Evolutionary conservation across 2,888 invertebrate genomes (phyloP), one percentile per base, ranked within the genome.

Genomic region (Drepana falcataria): DNA sequence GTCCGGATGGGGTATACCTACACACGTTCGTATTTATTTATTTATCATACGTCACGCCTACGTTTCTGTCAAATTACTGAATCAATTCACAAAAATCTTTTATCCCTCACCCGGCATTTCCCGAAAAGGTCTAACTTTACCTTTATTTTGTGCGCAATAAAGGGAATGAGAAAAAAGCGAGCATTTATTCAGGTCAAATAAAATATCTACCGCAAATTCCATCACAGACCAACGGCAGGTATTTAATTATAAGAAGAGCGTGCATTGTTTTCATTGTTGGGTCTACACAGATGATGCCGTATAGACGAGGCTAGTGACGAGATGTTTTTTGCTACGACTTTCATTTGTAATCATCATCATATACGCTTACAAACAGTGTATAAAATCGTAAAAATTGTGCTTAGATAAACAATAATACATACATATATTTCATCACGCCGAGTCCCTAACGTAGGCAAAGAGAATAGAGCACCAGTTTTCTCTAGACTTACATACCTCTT

Each of bases 231-330:
- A 53, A 47, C 54, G 53, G 49, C 44, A 54, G 56, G 47, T 56
- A 56, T 58, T 56, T 58, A 56, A 58, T 58, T 58, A 56, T 56
- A 56, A 54, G 55, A 54, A 44, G 58, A 53, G 55, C 51, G 33
- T 51, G 51, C 55, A 54, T 58, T 58, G 55, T 53, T 58, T 54
- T 58, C 54, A 56, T 51, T 54, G 51, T 54, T 33, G 9, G 48
- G 2, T 51, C 34, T 51, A 21, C 37, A 51, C 34, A 34, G 41
- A 33, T 6, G 5, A 33, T 40, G 21, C 40, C 3, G 9, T 2
- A 34, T 41, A 40, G 51, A 51, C 7, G 2, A 4, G 51, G 33
- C n/a, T 3, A 33, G 51, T 2, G 6, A 44, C 44, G 44, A 9
- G 4, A 44, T 3, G 7, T 5, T 44, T 9, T 44, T 9, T 37